Conservation (phyloP, 2,113 vertebrate genomes). For the Lipotes vexillifer region DNA sequence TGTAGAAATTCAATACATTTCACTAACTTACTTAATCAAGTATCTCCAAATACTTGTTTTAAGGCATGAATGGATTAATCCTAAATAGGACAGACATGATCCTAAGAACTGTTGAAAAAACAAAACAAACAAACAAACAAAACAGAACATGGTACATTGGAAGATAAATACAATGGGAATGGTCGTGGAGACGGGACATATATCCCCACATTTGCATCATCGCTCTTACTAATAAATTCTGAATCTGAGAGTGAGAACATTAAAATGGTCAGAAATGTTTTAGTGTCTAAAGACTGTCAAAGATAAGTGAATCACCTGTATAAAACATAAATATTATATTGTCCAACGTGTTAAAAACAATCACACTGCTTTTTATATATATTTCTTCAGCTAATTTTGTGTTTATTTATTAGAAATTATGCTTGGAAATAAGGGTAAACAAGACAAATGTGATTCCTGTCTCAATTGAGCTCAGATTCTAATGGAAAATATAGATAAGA, state of each 20-base stretch:
- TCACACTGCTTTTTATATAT: neutral
- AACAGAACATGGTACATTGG: neutral
- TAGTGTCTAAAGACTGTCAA: neutral
- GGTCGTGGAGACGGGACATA: neutral
- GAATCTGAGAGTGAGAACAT: neutral
- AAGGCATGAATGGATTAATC: neutral
- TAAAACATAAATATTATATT: neutral
- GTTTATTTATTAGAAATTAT: neutral
- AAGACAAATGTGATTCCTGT: neutral
- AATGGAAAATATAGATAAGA: neutral
- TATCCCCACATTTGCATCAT: fast-evolving
- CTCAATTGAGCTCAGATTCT: neutral
- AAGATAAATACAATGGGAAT: neutral
- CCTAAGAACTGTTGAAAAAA: neutral
- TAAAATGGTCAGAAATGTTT: neutral
- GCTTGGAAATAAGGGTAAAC: neutral
- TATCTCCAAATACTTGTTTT: neutral
- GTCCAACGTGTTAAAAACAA: neutral
- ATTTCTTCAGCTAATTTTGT: neutral
- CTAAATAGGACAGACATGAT: neutral
- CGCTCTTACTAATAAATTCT: neutral
- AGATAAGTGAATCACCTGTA: neutral
- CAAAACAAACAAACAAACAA: neutral
- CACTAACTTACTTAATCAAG: neutral
- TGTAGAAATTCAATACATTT: neutral